Evolutionary conservation across 2,888 invertebrate species (phyloP).

Genomic region (Aleiodes leptofemur): DNA sequence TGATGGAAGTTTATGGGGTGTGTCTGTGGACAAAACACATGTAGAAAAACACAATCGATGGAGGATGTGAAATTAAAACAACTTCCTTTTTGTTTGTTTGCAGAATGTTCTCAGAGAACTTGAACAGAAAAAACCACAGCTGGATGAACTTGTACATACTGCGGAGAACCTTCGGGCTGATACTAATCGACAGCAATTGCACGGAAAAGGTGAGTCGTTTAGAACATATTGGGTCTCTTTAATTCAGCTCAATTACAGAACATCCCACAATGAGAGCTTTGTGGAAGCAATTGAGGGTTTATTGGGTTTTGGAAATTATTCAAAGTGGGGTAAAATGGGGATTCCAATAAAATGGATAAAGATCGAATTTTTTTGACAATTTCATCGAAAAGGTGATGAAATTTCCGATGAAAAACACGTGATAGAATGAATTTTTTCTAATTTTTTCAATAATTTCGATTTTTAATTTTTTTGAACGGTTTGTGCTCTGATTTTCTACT

Average conservation of each 20-base stretch:
- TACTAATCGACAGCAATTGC: conserved; percentile 87
- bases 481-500: too few species aligned
- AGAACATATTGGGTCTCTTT: conserved; percentile 1
- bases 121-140: conserved; percentile 90
- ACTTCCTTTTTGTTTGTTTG: conserved; percentile 59
- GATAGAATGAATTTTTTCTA: too few species aligned
- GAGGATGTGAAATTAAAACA: not conserved
- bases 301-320: not conserved
- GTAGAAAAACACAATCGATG: too few species aligned
- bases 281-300: not conserved
- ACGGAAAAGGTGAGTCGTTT: conserved; percentile 84
- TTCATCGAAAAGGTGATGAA: too few species aligned
- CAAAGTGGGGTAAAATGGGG: not conserved
- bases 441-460: too few species aligned
- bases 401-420: too few species aligned
- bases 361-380: too few species aligned
- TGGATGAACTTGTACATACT: conserved; percentile 89
- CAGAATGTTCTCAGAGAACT: conserved; percentile 89
- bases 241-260: conserved; percentile 2
- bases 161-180: conserved; percentile 89
- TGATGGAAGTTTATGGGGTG: too few species aligned
- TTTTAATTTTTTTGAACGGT: too few species aligned
- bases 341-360: too few species aligned
- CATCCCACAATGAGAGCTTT: not conserved
- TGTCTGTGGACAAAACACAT: too few species aligned